Base-by-base conservation (phyloP, 2,888 invertebrate species). In the Seladonia tumulorum region DNA sequence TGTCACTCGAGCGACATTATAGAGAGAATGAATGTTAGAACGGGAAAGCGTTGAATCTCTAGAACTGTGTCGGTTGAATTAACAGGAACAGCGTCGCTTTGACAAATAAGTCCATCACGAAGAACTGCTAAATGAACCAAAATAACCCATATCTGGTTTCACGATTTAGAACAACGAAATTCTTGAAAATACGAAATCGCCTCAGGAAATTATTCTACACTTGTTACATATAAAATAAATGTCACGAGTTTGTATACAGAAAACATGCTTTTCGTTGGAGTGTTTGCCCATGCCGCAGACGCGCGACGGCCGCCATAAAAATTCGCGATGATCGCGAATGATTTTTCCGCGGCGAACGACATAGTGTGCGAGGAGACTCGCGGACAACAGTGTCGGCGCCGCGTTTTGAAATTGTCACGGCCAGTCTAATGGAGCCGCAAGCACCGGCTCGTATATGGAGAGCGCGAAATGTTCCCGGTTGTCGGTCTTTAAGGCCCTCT, bases 401-500 rank as follows among this genome's bases (percentile, higher is more conserved):
- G 14, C 10, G 72, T 57, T 47, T 29, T 39, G 14, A 70, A 80
- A 83, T 80, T 39, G 75, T 80, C 76, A 45, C 68, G 39, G 68
- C 18, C 71, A 76, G 68, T 82, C 81, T 82, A 79, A 85, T 71
- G 81, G 84, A 76, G 86, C 79, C 25, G 72, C 79, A 53, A 86
- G 79, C 72, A 76, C 60, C 25, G 63, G 57, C 76, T 66, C 66
- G 86, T 86, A 81, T 68, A 79, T 72, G 81, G 81, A 77, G 81
- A 73, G 60, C 79, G 83, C 83, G 76, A 88, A 82, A 76, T 77
- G 82, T 76, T 73, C 85, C 71, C 74, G 81, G 72, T 75, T 75
- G 78, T 73, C 86, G 79, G 86, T 85, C 81, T 89, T 89, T 88
- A 89, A 90, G 83, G 71, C 80, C 77, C 85, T 88, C 75, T 86